A percentile compares a stretch with the other conserved stretches of the same genome.
These are phyloP conservation scores for Ormyrus thymus DNA, from an alignment of 2,888 invertebrate species.

Conservation along the genomic window DNA sequence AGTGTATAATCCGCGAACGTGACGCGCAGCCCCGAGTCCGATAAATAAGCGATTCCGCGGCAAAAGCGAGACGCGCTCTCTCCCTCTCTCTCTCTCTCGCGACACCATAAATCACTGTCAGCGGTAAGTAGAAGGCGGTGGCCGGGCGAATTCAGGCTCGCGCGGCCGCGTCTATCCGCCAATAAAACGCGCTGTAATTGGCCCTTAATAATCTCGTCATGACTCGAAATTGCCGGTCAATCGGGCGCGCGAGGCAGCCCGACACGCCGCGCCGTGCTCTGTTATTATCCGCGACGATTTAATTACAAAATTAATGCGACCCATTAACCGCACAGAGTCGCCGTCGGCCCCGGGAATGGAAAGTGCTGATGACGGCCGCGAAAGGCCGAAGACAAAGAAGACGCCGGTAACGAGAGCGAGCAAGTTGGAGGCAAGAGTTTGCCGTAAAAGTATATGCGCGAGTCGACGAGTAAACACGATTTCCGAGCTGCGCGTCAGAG, in stretches of 20 bases:
- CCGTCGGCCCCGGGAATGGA: constrained; percentile 22
- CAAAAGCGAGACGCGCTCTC: constrained; percentile 52
- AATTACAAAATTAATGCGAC: constrained; percentile 73
- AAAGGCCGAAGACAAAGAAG: constrained; percentile 6
- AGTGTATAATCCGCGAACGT: background rate
- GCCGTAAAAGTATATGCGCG: background rate
- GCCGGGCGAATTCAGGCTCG: constrained; percentile 50
- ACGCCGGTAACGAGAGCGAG: background rate
- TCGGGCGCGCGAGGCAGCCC: constrained; percentile 57
- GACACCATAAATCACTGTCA: constrained; percentile 70
- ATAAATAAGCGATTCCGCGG: constrained; percentile 62
- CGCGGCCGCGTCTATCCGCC: constrained; percentile 63
- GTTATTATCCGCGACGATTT: constrained; percentile 73
- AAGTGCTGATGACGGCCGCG: constrained; percentile 37
- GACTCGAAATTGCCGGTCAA: constrained; percentile 69
- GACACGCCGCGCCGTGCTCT: constrained; percentile 60
- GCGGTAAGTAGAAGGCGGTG: constrained; percentile 71
- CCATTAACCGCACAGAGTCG: constrained; percentile 61
- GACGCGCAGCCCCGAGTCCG: constrained; percentile 23
- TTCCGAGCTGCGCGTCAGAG: background rate
- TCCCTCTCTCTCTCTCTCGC: no score
- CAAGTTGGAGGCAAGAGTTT: background rate
- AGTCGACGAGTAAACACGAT: background rate
- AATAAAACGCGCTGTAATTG: constrained; percentile 71
- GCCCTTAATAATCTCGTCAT: constrained; percentile 74